Base-by-base conservation (phyloP, 2,797 vertebrate species). In the Dicrostonyx torquatus region DNA sequence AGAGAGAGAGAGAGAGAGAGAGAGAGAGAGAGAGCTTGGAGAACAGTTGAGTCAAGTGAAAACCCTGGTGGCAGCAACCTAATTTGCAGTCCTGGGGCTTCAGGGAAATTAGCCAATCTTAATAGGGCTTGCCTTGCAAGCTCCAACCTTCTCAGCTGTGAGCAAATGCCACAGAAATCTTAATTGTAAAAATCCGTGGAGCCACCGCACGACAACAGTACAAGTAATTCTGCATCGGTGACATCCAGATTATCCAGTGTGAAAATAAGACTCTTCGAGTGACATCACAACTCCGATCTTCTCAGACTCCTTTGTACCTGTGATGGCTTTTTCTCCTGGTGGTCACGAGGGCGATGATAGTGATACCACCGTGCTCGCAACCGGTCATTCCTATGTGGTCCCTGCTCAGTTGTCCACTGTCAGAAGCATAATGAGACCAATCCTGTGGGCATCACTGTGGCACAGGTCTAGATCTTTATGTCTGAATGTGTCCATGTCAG, bases 91-190 rank as follows among this genome's bases (percentile, higher is more conserved):
- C 83, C n/a, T 62, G n/a, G 73, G 89, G 77, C 91, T 96, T 94
- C 66, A 55, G 94, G 86, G 77, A 97, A 97, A 97, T 97, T 84
- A 95, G 89, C 85, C 77, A n/a, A 55, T 94, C 90, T 94, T 94
- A 90, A 83, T 55, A 96, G 78, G 82, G 55, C 77, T 97, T 85
- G 92, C 62, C 70, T 97, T 93, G 70, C 53, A 96, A 96, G 58
- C 82, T 80, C 95, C 90, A 40, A 86, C 91, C 53, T 88, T 84
- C 76, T 91, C 50, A 62, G 55, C 82, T 53, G n/a, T 43, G 40
- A 96, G 87, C 80, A 94, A 97, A 93, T 89, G 66, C 83, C 87
- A 90, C 45, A n/a, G 66, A 68, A 64, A 75, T 9, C 29, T 86
- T 90, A 73, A 92, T 26, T 82, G 80, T 95, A 79, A 92, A 89